These are phyloP conservation scores for Drosophila yakuba DNA, from an alignment of 1,140 invertebrate genomes.

Conservation along the genomic window DNA sequence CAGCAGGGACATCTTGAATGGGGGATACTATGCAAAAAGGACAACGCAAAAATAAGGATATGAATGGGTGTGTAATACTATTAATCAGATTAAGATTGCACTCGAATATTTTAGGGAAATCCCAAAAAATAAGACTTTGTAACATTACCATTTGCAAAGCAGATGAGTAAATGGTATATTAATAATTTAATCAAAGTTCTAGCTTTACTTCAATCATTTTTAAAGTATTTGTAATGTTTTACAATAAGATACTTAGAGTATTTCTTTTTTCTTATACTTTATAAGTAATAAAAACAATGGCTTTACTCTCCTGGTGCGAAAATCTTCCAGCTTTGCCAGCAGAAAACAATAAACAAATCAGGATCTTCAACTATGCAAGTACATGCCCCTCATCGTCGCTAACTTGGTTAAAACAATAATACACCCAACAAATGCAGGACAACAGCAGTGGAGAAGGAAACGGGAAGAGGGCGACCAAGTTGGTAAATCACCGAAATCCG, in stretches of 20 bases:
- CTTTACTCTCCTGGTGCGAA: no score
- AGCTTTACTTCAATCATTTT: no score
- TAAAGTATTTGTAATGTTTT: no score
- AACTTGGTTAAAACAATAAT: conserved; percentile 8
- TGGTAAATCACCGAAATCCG: conserved; percentile 74
- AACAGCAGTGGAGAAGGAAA: conserved; percentile 9
- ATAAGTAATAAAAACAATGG: no score
- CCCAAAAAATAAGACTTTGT: no score
- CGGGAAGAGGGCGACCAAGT: conserved; percentile 37
- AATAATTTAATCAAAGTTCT: no score
- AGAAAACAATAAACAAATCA: neutral
- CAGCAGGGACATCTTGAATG: neutral
- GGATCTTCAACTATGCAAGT: neutral
- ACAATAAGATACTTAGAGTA: no score
- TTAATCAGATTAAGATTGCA: neutral
- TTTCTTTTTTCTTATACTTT: no score
- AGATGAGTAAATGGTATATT: no score
- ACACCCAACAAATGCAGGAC: neutral
- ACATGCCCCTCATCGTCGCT: neutral
- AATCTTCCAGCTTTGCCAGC: no score
- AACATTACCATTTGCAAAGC: no score
- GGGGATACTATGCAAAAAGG: neutral
- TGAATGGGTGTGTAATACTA: neutral
- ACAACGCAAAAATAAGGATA: neutral
- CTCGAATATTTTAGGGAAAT: neutral